Base-by-base conservation (phyloP, 2,888 invertebrate species). In the Philaethria dido region DNA sequence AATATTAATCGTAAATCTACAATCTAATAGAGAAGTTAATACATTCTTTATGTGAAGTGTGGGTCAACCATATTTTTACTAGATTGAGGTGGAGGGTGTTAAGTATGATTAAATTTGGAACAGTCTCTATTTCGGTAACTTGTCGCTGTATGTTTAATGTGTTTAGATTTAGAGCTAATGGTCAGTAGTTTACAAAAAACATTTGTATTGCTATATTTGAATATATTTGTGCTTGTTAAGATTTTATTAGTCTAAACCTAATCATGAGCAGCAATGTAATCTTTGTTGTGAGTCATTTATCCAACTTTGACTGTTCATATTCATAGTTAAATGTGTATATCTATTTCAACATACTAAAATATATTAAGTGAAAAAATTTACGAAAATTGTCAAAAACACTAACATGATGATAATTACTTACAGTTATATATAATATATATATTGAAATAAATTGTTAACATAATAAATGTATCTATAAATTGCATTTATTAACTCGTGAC, bases 11-110 rank as follows among this genome's bases (percentile, higher is more conserved):
- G 22, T 44, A 16, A 59, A 59, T 57, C 3, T 59, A 59, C 1
- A 44, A 59, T 42, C 42, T 42, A 60, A 29, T 29, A 60, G 44
- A 60, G 60, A 45, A 60, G 45, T 60, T 18, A 44, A 60, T 45
- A 33, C 45, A 45, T 42, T 59, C 25, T 16, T 60, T 25, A 29
- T 45, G 14, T 60, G 45, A 44, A 59, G 13, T 11, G 3, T 45
- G 16, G 29, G 45, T 59, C 29, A 59, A 59, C 16, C 25, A 11
- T 44, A 36, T 6, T n/a, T 25, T 16, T 44, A 16, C 5, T n/a
- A 25, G 29, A 16, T 42, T 16, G 11, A 29, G 39, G 44, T n/a
- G n/a, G n/a, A n/a, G n/a, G n/a, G n/a, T 25, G 9, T 29, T 52
- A n/a, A 22, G 18, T 14, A 45, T 45, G 29, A 16, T 29, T 29